Evolutionary conservation across 2,113 vertebrate genomes (phyloP).

Genomic region (Seriola rivoliana): DNA sequence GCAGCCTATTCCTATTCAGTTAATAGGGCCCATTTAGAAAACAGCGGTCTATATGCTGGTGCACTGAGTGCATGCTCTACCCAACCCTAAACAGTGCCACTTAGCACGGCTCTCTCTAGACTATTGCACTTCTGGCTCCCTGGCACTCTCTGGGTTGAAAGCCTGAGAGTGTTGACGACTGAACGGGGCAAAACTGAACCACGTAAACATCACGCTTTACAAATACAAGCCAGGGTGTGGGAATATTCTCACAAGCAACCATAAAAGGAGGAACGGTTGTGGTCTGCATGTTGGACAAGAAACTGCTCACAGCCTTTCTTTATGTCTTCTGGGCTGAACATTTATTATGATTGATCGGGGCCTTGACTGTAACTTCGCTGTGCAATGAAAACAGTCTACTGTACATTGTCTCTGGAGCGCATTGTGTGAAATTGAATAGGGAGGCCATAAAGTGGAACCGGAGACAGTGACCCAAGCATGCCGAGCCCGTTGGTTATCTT

Average conservation of each 20-base stretch:
- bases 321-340: conserved; percentile 48
- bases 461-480: conserved; percentile 69
- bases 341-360: conserved; percentile 64
- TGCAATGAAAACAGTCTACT: conserved; percentile 72
- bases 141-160: conserved; percentile 37
- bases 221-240: conserved; percentile 31
- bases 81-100: conserved; percentile 63
- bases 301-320: conserved; percentile 47
- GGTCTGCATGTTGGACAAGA: conserved; percentile 32
- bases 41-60: conserved; percentile 60
- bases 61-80: conserved; percentile 63
- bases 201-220: conserved; percentile 51
- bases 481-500: conserved; percentile 47
- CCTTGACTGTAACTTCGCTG: conserved; percentile 58
- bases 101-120: conserved; percentile 67
- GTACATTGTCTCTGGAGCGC: conserved; percentile 68
- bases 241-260: conserved; percentile 38
- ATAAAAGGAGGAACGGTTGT: conserved; percentile 44
- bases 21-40: conserved; percentile 78
- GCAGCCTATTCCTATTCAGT: conserved; percentile 59
- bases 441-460: conserved; percentile 67
- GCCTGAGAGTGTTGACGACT: conserved; percentile 39
- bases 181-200: conserved; percentile 41
- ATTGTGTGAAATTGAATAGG: conserved; percentile 79
- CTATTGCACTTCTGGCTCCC: conserved; percentile 51